Conservation (phyloP, 2,113 vertebrate genomes). For the Mesitornis unicolor region DNA sequence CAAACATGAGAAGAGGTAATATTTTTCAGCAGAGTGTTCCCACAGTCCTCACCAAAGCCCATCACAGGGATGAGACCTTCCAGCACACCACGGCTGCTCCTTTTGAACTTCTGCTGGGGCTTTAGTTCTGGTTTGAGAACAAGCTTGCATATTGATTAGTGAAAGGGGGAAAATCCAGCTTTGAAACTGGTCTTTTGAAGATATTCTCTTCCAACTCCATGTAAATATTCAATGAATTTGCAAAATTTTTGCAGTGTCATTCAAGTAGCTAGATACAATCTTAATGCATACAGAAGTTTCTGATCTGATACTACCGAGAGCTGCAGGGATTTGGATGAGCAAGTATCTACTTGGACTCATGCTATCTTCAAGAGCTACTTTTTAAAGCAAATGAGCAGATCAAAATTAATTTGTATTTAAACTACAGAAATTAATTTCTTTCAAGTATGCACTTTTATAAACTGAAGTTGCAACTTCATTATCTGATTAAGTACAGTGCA, state of each 20-base stretch:
- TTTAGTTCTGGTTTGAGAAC: constrained; percentile 11
- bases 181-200: constrained; percentile 40
- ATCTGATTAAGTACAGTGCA: neutral
- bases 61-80: neutral
- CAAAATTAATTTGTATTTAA: neutral
- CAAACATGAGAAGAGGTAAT: neutral
- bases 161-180: neutral
- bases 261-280: neutral
- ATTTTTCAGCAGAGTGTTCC: neutral
- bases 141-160: constrained; percentile 2
- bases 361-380: neutral
- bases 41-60: neutral
- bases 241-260: neutral
- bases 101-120: neutral
- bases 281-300: neutral
- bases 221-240: neutral
- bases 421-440: neutral
- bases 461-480: neutral
- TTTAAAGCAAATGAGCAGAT: neutral
- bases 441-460: neutral
- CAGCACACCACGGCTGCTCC: neutral
- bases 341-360: neutral
- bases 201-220: neutral
- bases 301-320: neutral
- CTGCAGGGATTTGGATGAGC: neutral